Percentiles rank a stretch among this genome's conserved stretches.
Conservation (phyloP, 92 coral and sea anemone genomes). For the Epizoanthus ramosus region DNA sequence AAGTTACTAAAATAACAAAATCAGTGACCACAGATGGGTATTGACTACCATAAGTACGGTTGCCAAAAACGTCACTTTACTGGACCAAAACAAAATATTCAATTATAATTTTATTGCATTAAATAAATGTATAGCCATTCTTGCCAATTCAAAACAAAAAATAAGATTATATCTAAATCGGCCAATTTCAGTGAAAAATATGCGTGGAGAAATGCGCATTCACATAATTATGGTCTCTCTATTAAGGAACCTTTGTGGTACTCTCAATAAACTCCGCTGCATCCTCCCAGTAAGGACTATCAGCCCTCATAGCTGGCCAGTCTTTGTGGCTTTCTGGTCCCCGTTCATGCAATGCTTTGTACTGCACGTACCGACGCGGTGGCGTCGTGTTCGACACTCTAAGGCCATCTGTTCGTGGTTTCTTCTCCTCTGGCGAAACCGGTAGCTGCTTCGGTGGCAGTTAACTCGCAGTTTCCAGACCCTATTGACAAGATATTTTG, state of each 20-base stretch:
- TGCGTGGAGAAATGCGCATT: not conserved
- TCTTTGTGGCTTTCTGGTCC: conserved; percentile 4
- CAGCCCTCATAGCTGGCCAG: conserved; percentile 16
- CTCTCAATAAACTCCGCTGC: not conserved
- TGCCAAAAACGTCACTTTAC: no score
- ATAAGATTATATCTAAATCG: no score
- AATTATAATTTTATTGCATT: no score
- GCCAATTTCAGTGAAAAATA: not conserved
- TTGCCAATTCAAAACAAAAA: no score
- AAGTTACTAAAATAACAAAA: no score
- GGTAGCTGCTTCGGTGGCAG: not conserved
- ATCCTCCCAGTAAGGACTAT: conserved; percentile 3
- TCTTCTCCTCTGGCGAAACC: not conserved
- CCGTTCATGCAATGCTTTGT: not conserved
- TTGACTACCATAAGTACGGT: no score
- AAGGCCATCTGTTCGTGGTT: conserved; percentile 1
- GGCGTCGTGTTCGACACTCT: not conserved
- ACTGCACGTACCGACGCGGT: conserved; percentile 22
- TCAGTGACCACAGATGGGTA: no score
- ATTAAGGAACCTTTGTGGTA: not conserved
- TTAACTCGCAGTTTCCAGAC: not conserved
- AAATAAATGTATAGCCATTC: no score
- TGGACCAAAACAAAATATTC: no score
- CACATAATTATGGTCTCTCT: conserved; percentile 5
- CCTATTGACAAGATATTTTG: not conserved